phyloP scores from a whole-genome alignment of 2,888 invertebrate genomes.

The Tinea semifulvella region DNA sequence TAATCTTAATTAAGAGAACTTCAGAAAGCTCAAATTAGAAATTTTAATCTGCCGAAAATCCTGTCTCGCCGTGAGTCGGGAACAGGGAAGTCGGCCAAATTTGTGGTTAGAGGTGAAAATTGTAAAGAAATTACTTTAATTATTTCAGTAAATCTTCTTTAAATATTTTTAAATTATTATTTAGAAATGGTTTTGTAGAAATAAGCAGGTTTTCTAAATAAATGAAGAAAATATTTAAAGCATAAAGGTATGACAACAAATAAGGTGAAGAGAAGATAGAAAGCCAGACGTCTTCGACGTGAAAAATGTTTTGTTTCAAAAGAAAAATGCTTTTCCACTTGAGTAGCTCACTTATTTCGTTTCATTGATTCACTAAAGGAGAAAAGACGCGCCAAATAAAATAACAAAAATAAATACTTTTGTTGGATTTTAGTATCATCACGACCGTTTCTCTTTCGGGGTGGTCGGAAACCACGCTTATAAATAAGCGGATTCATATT shows the following conservation, averaged over 20 bases:
- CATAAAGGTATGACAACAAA: constrained; percentile 3
- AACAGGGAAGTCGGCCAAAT: constrained; percentile 12
- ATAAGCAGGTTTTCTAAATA: no score
- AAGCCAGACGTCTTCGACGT: constrained; percentile 21
- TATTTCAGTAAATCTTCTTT: constrained; percentile 12
- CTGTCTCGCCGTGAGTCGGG: constrained; percentile 22
- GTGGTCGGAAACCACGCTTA: no score
- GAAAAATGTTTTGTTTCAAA: constrained; percentile 39
- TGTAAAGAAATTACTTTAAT: constrained; percentile 12
- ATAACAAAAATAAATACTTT: constrained; percentile 4
- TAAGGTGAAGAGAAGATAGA: constrained; percentile 13
- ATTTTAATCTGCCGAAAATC: constrained; percentile 52
- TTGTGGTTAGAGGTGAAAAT: constrained; percentile 15
- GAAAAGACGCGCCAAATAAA: constrained; percentile 12
- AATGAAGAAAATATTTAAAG: neutral
- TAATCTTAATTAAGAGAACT: constrained; percentile 62
- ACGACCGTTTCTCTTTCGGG: no score
- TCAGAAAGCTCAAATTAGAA: constrained; percentile 50
- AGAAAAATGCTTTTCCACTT: constrained; percentile 39
- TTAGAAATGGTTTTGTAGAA: no score
- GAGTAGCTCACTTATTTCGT: constrained; percentile 40
- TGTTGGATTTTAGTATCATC: no score
- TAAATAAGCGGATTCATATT: no score
- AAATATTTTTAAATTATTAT: neutral
- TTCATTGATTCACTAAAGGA: constrained; percentile 29